Evolutionary conservation across 2,888 invertebrate species (phyloP).

Genomic region (Andrena haemorrhoa): DNA sequence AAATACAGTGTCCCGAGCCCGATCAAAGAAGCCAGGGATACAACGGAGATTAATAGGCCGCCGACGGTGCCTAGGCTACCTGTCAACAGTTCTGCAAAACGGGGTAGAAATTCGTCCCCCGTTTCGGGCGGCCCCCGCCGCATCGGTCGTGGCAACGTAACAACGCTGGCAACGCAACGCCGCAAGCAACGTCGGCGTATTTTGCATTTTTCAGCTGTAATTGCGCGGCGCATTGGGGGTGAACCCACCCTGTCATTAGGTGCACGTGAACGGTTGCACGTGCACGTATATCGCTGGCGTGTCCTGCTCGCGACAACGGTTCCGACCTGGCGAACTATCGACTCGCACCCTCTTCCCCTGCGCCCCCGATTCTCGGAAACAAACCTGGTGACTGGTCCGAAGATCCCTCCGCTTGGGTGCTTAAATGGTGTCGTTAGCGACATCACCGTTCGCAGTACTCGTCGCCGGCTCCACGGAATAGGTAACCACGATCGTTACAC

Average conservation of each 20-base stretch:
- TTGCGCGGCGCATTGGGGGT: constrained; percentile 75
- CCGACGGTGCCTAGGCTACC: constrained; percentile 6
- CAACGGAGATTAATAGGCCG: not conserved
- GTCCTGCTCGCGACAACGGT: constrained; percentile 57
- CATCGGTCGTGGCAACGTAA: constrained; percentile 21
- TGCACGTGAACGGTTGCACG: constrained; percentile 81
- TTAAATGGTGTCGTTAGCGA: constrained; percentile 4
- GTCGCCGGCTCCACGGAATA: constrained; percentile 1
- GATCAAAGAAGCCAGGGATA: too few relatives aligned
- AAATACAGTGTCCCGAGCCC: too few relatives aligned
- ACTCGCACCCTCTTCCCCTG: not conserved
- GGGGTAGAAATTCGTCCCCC: not conserved
- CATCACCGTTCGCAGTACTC: constrained; percentile 7
- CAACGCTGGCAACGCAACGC: constrained; percentile 13
- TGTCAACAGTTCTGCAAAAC: constrained; percentile 17
- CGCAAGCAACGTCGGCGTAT: constrained; percentile 65
- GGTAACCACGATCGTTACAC: constrained; percentile 2
- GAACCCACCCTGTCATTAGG: constrained; percentile 81
- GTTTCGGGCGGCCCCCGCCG: constrained; percentile 6
- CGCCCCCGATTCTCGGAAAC: constrained; percentile 16
- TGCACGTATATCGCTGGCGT: constrained; percentile 58
- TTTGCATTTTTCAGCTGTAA: constrained; percentile 82
- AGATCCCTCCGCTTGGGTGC: not conserved
- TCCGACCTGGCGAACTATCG: constrained; percentile 40
- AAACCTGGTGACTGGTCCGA: not conserved